Percentiles rank a stretch among this genome's conserved stretches.
Evolutionary conservation across 2,797 vertebrate genomes (phyloP).

Genomic region (Sarcoramphus papa): DNA sequence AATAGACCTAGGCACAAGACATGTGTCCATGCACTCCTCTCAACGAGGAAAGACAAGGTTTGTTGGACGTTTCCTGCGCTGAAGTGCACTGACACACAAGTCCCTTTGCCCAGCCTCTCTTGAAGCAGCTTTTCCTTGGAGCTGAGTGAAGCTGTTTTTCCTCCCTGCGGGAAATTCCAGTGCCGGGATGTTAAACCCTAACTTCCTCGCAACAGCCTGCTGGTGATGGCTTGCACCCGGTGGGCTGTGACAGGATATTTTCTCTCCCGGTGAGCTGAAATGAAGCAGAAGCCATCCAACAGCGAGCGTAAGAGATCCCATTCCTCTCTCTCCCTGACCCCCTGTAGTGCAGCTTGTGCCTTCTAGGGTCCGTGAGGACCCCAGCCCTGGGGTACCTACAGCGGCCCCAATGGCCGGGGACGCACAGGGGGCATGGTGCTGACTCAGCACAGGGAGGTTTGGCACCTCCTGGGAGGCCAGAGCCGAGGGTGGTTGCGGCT

Average conservation of each 20-base stretch:
- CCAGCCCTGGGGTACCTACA: neutral
- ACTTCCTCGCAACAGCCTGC: neutral
- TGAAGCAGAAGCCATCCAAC: neutral
- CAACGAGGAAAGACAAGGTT: neutral
- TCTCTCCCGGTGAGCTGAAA: neutral
- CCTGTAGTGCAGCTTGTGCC: neutral
- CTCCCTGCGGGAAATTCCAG: neutral
- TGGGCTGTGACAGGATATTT: neutral
- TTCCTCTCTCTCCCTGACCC: accelerated
- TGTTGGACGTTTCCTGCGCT: neutral
- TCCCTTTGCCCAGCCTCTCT: neutral
- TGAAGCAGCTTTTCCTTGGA: neutral
- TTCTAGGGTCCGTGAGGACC: neutral
- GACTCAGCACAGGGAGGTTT: neutral
- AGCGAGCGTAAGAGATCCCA: accelerated
- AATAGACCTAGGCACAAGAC: accelerated
- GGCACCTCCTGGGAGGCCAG: neutral
- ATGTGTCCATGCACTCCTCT: neutral
- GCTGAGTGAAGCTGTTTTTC: neutral
- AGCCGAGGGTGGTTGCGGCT: accelerated
- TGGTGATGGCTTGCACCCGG: neutral
- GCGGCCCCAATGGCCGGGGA: accelerated
- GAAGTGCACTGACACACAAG: accelerated
- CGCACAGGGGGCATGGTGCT: accelerated
- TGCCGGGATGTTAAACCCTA: neutral